These are phyloP conservation scores for Chloebia gouldiae DNA, from an alignment of 2,113 vertebrate species.

Conservation along the genomic window DNA sequence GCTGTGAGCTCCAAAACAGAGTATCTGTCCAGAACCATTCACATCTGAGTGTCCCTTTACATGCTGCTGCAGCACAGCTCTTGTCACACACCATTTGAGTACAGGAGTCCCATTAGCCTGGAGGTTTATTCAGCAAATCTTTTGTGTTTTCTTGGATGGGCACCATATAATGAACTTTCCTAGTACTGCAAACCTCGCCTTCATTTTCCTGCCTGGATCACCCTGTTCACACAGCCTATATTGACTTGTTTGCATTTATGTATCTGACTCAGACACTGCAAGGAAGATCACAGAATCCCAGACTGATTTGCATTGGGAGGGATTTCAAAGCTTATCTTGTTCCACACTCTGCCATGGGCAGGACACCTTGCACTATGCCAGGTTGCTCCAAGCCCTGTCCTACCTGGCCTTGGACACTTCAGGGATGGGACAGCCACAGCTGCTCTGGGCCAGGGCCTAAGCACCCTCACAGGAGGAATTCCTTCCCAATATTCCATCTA, in stretches of 20 bases:
- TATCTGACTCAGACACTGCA: background rate
- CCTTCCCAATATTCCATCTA: background rate
- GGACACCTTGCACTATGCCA: background rate
- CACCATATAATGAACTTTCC: background rate
- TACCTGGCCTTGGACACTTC: background rate
- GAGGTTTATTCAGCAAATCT: background rate
- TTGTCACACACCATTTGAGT: background rate
- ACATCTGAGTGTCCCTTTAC: rapidly evolving
- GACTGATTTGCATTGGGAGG: background rate
- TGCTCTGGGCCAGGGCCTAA: background rate
- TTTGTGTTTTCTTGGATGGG: background rate
- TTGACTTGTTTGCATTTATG: background rate
- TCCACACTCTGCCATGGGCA: background rate
- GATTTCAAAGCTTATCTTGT: background rate
- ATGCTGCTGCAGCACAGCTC: background rate
- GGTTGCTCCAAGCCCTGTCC: background rate
- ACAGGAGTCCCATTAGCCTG: background rate
- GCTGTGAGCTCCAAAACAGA: background rate
- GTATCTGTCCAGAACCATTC: background rate
- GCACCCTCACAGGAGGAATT: background rate
- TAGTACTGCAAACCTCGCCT: background rate
- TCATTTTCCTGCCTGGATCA: background rate
- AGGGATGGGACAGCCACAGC: background rate
- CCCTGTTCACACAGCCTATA: background rate
- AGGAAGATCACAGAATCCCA: background rate